Conservation (phyloP, 2,113 vertebrate genomes). For the Onychostruthus taczanowskii region DNA sequence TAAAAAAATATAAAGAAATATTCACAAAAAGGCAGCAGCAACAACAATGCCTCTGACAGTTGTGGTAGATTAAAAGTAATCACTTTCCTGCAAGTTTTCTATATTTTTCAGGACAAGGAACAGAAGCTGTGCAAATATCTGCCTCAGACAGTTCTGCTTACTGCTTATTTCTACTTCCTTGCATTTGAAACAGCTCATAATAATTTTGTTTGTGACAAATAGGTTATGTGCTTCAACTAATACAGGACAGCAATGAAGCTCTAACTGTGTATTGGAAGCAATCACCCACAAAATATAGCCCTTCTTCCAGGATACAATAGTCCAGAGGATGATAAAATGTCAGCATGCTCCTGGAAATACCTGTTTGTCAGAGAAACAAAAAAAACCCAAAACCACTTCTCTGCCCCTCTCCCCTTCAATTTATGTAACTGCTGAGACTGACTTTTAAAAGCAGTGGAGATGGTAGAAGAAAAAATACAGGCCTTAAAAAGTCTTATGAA, state of each 20-base stretch:
- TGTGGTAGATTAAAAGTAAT: conserved; percentile 6
- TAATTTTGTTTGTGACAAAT: background rate
- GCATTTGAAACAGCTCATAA: conserved; percentile 4
- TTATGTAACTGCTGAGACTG: background rate
- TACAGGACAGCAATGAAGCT: background rate
- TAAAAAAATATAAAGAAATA: background rate
- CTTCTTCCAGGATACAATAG: background rate
- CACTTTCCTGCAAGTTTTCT: background rate
- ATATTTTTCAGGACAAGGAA: background rate
- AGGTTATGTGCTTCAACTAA: background rate
- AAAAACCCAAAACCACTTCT: background rate
- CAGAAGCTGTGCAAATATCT: background rate
- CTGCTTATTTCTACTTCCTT: background rate
- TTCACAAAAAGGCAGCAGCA: background rate
- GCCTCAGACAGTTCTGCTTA: background rate
- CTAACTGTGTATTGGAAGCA: background rate
- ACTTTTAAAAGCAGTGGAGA: background rate
- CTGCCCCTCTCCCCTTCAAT: background rate
- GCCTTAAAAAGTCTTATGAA: background rate
- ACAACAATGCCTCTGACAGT: background rate
- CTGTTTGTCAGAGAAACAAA: background rate
- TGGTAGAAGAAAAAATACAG: background rate
- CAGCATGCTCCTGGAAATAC: conserved; percentile 17
- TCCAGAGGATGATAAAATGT: background rate
- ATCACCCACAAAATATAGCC: background rate